Evolutionary conservation across 2,113 vertebrate genomes (phyloP), one percentile per base, ranked within the genome.

Genomic region (Carassius auratus): DNA sequence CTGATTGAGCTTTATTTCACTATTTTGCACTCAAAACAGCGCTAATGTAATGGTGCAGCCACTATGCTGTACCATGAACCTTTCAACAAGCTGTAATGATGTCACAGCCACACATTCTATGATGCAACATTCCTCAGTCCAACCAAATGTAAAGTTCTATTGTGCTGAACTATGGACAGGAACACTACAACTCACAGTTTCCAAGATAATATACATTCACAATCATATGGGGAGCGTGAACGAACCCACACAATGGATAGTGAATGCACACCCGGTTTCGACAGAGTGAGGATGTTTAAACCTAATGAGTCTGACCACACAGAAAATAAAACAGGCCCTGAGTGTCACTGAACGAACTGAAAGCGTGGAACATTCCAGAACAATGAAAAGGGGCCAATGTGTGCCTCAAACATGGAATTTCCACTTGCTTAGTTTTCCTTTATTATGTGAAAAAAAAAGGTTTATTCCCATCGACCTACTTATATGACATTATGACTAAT

Each of bases 401-500:
- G 66, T 64, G 62, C 69, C 45, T 42, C 42, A 52, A 62, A 55
- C 79, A 76, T 30, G 8, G 68, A 48, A 50, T 64, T 74, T 73
- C 26, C 19, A n/a, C 26, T n/a, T 23, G 26, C 55, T 59, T 73
- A 14, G 36, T 73, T 69, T 48, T 48, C 30, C 52, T 76, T 76
- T 48, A 52, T 76, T 64, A 57, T 77, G 61, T 52, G 59, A 84
- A 42, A 62, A 30, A 30, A 77, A 76, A 59, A 84, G 61, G 17
- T 61, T 84, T 76, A 64, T 21, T 76, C 59, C 71, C 45, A 26
- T 64, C 73, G 12, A 76, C 73, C 73, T 84, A 76, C 57, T 76
- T 76, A 68, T 48, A 17, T 52, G 59, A 77, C 50, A 55, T 57
- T 77, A 55, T 0, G 0, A 55, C 50, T 52, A 55, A 77, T 77